Evolutionary conservation across 2,797 vertebrate genomes (phyloP), one percentile per base, ranked within the genome.

Genomic region (Vireo griseus): DNA sequence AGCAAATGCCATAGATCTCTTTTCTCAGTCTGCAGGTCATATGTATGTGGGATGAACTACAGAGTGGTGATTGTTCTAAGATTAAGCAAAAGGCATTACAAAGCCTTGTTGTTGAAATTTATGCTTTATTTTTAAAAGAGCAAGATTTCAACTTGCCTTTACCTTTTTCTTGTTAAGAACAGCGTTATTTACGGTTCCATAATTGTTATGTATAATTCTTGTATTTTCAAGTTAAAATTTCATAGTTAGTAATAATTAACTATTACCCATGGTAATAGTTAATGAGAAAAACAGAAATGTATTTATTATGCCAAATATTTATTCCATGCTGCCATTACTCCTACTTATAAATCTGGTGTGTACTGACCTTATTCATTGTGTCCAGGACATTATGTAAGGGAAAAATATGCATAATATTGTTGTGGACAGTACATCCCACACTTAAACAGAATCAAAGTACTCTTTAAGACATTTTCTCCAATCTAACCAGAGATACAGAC

Each of bases 221-320:
- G 24, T 90, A 66, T 58, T 87, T 95, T 77, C 52, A 85, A 83
- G 50, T 15, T 40, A 40, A 13, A 40, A 39, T 11, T 39, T 39
- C 11, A 39, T 39, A 40, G 39, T 40, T 40, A 40, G 13, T 40
- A 39, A 13, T 39, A 39, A 39, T 13, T 39, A 39, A 39, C 13
- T 39, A 40, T 40, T 40, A 40, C 35, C 37, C 45, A 24, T 83
- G 85, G 31, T 68, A 90, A 74, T 88, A 69, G 63, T 78, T 96
- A 94, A 96, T 69, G 74, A 95, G 54, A 71, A 18, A 86, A 96
- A 94, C 92, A 98, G 97, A 95, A 97, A 97, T 97, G 84, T 69
- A 74, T 94, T 85, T 87, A 95, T 96, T 86, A 90, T 91, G 96
- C 96, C 97, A 98, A 97, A 94, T 95, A 98, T 98, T 97, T 97